Conservation (phyloP, 2,797 vertebrate genomes). For the Catharus ustulatus region DNA sequence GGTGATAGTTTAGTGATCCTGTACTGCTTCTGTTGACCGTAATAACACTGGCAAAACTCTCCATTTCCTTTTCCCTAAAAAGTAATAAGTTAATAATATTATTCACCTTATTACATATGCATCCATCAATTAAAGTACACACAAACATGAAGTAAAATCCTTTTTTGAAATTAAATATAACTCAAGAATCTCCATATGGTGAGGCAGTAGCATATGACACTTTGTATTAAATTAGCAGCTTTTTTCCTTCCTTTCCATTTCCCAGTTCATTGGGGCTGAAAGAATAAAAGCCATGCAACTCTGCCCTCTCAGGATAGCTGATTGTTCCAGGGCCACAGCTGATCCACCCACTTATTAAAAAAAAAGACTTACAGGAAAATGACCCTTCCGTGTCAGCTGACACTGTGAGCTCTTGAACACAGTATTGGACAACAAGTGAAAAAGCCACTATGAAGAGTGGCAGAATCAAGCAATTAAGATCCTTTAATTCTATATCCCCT, state of each 20-base stretch:
- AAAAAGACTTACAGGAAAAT: not conserved
- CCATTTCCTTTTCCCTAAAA: constrained; percentile 89
- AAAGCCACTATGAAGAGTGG: not conserved
- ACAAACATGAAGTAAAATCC: not conserved
- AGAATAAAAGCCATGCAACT: not conserved
- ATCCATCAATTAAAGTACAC: not conserved
- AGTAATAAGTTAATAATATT: constrained; percentile 27
- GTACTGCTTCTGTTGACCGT: constrained; percentile 93
- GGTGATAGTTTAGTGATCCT: constrained; percentile 93
- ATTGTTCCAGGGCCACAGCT: not conserved
- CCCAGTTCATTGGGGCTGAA: not conserved
- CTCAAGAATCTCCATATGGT: not conserved
- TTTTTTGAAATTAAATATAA: not conserved
- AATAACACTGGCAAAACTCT: constrained; percentile 91
- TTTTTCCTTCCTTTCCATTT: not conserved
- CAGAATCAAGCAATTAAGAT: not conserved
- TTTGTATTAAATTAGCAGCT: not conserved
- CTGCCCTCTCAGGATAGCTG: not conserved
- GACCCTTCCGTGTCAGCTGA: not conserved
- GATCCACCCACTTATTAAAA: not conserved
- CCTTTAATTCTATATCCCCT: not conserved
- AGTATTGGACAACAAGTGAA: not conserved
- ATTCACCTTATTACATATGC: not conserved
- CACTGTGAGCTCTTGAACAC: not conserved
- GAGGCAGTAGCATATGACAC: not conserved